A percentile compares a stretch with the other conserved stretches of the same genome.
phyloP scores from a whole-genome alignment of 2,113 vertebrate genomes.

The Neotragus moschatus region DNA sequence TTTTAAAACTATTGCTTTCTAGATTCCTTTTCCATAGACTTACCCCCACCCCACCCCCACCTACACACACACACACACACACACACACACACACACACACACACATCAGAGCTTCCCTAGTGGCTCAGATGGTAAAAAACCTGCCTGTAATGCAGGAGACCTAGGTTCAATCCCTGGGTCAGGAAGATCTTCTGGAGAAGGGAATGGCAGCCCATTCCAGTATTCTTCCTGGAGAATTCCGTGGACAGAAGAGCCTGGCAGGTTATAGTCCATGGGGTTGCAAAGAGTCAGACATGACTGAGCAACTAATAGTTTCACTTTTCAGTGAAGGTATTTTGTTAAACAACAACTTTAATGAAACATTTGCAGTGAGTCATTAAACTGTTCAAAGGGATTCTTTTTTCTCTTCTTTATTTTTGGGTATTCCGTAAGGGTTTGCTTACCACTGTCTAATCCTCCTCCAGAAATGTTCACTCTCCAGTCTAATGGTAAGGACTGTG shows the following conservation, averaged over 20 bases:
- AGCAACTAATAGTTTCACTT: neutral
- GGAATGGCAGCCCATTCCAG: neutral
- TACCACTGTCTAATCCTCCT: neutral
- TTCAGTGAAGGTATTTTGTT: neutral
- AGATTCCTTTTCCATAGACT: neutral
- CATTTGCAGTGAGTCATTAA: neutral
- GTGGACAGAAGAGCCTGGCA: neutral
- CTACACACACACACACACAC: fast-evolving
- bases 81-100: too few relatives aligned
- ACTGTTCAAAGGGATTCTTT: neutral
- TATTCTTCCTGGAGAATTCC: neutral
- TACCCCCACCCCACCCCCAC: fast-evolving
- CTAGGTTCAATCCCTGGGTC: neutral
- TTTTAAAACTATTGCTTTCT: neutral
- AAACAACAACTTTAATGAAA: neutral
- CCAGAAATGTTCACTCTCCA: neutral
- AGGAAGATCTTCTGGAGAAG: neutral
- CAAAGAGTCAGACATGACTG: neutral
- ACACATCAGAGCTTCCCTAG: neutral
- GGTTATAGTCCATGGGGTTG: neutral
- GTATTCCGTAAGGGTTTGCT: neutral
- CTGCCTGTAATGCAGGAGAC: neutral
- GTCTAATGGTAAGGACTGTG: neutral
- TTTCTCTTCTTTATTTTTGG: neutral
- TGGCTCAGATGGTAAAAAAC: neutral